A percentile compares a stretch with the other conserved stretches of the same genome.
Conservation (phyloP, 2,113 vertebrate species). For the Xenopus laevis region DNA sequence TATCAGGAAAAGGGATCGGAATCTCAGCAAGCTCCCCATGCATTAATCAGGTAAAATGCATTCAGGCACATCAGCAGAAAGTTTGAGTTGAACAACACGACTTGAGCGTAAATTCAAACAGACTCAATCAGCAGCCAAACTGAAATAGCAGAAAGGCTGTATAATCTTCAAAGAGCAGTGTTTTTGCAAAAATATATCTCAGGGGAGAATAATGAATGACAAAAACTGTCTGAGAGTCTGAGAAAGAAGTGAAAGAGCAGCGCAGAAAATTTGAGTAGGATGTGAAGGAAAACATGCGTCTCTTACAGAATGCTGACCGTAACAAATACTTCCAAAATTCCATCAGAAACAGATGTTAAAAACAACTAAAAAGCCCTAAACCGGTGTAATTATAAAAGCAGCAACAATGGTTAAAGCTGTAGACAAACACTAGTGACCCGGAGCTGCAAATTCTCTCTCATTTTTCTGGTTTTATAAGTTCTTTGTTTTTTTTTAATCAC, state of each 20-base stretch:
- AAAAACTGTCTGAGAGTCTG: slow-evolving; percentile 7
- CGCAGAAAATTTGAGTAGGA: neutral
- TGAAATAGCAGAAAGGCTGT: slow-evolving; percentile 10
- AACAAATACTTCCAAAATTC: too few species aligned
- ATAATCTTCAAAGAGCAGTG: slow-evolving; percentile 28
- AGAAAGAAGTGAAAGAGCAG: neutral
- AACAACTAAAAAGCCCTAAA: too few species aligned
- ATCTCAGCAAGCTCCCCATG: neutral
- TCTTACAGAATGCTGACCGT: too few species aligned
- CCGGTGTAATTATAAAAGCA: too few species aligned
- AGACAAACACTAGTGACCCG: too few species aligned
- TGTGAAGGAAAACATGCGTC: neutral
- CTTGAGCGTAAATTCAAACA: slow-evolving; percentile 13
- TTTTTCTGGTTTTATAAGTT: too few species aligned
- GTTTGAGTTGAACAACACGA: slow-evolving; percentile 2
- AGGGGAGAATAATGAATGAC: slow-evolving; percentile 18
- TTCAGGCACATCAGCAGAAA: neutral
- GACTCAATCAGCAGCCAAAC: slow-evolving; percentile 20
- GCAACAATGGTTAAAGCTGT: too few species aligned
- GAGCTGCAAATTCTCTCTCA: too few species aligned
- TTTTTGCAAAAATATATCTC: slow-evolving; percentile 24
- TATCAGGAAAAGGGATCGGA: slow-evolving; percentile 5
- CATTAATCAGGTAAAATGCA: slow-evolving; percentile 9
- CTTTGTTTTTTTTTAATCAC: too few species aligned
- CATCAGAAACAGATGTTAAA: too few species aligned